A percentile compares a stretch with the other conserved stretches of the same genome.
Evolutionary conservation across 2,888 invertebrate genomes (phyloP).

Genomic region (Ormyrus rosae): DNA sequence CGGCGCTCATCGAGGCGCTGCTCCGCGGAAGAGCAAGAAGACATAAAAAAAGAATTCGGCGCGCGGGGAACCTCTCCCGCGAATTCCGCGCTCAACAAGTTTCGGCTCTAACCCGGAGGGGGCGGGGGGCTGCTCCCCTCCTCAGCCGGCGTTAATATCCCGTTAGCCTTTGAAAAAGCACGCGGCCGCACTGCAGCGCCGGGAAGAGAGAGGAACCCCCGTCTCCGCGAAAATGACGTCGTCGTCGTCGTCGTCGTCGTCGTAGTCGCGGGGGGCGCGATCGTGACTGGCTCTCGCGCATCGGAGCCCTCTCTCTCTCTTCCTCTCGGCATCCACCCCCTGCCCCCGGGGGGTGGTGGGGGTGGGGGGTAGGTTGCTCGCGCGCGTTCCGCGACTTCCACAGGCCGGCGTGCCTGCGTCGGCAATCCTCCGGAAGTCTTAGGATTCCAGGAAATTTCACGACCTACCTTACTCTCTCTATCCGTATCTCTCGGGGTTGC

Average conservation of each 20-base stretch:
- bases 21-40: too few species aligned
- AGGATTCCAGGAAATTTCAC: constrained; percentile 60
- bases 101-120: neutral
- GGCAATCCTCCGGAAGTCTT: constrained; percentile 60
- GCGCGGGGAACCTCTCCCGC: neutral
- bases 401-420: constrained; percentile 59
- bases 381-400: constrained; percentile 56
- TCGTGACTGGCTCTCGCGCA: neutral
- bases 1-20: too few species aligned
- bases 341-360: neutral
- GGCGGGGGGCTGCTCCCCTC: neutral
- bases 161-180: neutral
- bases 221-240: constrained; percentile 55
- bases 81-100: constrained; percentile 36
- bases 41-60: too few species aligned
- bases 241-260: constrained; percentile 27
- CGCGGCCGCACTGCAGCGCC: neutral
- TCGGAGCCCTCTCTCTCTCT: constrained; percentile 16
- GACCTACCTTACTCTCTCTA: constrained; percentile 53
- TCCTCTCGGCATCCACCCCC: constrained; percentile 8
- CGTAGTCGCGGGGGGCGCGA: neutral
- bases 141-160: neutral
- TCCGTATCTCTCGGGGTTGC: neutral
- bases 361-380: neutral
- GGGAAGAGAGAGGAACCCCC: constrained; percentile 36